Percentiles rank a stretch among this genome's conserved stretches.
Evolutionary conservation across 1,140 invertebrate genomes (phyloP).

Genomic region (Philotrypesis tridentata): DNA sequence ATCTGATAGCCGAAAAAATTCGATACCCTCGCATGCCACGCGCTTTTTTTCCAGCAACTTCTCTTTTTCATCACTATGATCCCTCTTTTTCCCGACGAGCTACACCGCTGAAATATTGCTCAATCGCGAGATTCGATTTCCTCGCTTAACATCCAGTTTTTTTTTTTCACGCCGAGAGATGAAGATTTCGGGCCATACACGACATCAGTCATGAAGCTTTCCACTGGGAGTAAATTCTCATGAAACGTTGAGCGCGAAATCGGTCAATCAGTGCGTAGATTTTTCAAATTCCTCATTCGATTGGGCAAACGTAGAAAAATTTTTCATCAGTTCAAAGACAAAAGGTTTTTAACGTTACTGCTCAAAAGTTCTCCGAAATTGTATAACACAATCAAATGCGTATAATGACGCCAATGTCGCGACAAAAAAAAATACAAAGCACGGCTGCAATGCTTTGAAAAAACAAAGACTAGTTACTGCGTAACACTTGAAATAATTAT

Average conservation of each 20-base stretch:
- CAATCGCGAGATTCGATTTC: slow-evolving; percentile 27
- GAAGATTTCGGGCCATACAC: background rate
- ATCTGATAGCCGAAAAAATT: background rate
- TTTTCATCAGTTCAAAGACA: no score
- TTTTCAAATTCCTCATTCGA: background rate
- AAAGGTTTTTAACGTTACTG: no score
- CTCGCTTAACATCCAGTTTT: slow-evolving; percentile 5
- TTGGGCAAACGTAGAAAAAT: no score
- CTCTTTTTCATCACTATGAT: background rate
- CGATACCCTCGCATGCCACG: background rate
- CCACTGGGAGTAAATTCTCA: background rate
- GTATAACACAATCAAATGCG: no score
- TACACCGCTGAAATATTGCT: slow-evolving; percentile 2
- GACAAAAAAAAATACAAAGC: no score
- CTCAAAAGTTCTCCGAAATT: no score
- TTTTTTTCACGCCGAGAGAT: background rate
- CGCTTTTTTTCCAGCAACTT: background rate
- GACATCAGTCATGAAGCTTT: background rate
- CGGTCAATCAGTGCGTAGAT: background rate
- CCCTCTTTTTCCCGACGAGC: background rate
- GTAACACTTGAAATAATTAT: no score
- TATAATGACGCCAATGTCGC: no score
- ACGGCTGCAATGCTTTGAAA: no score
- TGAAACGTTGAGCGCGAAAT: background rate
- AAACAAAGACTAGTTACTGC: no score